These are phyloP conservation scores for Diprion similis DNA, from an alignment of 1,140 invertebrate genomes.

Conservation along the genomic window DNA sequence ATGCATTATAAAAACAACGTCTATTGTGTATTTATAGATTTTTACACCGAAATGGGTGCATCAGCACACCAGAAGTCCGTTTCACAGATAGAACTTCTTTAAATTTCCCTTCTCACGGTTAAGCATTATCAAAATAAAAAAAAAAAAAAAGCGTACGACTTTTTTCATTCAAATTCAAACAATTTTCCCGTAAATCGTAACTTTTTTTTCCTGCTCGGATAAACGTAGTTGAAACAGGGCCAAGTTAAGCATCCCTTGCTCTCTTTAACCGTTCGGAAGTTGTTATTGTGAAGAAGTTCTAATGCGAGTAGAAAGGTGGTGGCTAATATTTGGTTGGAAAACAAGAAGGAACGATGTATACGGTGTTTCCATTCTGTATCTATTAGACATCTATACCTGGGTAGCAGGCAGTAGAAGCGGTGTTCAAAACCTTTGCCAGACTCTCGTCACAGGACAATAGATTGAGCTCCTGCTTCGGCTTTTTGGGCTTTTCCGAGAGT, in stretches of 20 bases:
- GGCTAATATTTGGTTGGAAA: constrained; percentile 13
- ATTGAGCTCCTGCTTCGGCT: not conserved
- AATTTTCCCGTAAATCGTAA: no score
- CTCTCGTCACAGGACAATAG: not conserved
- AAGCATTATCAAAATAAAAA: no score
- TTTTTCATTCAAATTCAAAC: no score
- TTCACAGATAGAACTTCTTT: no score
- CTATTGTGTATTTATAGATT: no score
- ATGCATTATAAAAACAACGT: no score
- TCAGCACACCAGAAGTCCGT: no score
- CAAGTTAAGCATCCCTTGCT: not conserved
- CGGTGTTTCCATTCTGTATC: not conserved
- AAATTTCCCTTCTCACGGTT: no score
- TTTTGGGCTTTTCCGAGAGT: not conserved
- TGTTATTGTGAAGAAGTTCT: not conserved
- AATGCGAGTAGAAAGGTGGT: not conserved
- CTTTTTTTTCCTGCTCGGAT: no score
- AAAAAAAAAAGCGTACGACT: no score
- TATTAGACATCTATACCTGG: not conserved
- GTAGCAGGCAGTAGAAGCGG: not conserved
- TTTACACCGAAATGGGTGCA: no score
- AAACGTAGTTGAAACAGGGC: no score
- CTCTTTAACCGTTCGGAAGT: not conserved
- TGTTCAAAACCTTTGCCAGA: not conserved
- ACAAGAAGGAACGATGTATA: not conserved